These are phyloP conservation scores for Huso huso DNA, from an alignment of 2,797 vertebrate genomes.

Conservation along the genomic window DNA sequence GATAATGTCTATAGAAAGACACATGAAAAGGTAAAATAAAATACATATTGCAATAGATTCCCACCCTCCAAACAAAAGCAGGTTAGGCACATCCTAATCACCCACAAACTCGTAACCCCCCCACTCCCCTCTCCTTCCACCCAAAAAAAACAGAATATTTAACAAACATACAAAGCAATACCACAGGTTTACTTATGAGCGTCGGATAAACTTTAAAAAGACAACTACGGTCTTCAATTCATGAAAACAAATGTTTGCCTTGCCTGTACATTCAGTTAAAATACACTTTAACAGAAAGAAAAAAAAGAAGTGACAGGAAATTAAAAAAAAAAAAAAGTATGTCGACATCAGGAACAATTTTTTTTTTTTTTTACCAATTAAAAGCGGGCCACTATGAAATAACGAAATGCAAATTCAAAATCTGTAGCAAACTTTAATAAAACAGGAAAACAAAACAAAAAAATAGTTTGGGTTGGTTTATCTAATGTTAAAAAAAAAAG, in stretches of 20 bases:
- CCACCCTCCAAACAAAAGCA: slow-evolving; percentile 66
- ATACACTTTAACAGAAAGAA: slow-evolving; percentile 52
- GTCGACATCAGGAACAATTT: slow-evolving; percentile 24
- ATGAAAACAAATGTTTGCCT: slow-evolving; percentile 52
- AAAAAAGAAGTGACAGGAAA: slow-evolving; percentile 18
- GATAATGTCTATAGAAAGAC: slow-evolving; percentile 99
- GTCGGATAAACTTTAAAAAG: slow-evolving; percentile 34
- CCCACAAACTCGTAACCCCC: slow-evolving; percentile 49
- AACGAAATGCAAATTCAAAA: slow-evolving; percentile 44
- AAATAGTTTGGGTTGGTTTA: slow-evolving; percentile 17
- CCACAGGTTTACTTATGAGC: slow-evolving; percentile 42
- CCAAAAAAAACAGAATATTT: slow-evolving; percentile 50
- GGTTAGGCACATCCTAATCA: slow-evolving; percentile 43
- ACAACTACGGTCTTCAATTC: slow-evolving; percentile 33
- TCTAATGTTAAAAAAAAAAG: slow-evolving; percentile 43
- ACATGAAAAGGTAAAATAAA: slow-evolving; percentile 95
- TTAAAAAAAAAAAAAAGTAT: neutral
- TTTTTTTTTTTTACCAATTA: slow-evolving; percentile 43
- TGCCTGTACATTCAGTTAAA: slow-evolving; percentile 67
- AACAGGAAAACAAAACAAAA: slow-evolving; percentile 47
- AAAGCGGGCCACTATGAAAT: slow-evolving; percentile 48
- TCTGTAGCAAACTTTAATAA: slow-evolving; percentile 49
- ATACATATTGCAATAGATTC: slow-evolving; percentile 60
- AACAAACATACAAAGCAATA: slow-evolving; percentile 59
- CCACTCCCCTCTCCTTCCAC: too few species aligned